A percentile compares a stretch with the other conserved stretches of the same genome.
These are phyloP conservation scores for Lucinisca nassula DNA, from an alignment of 2,888 invertebrate genomes.

Conservation along the genomic window DNA sequence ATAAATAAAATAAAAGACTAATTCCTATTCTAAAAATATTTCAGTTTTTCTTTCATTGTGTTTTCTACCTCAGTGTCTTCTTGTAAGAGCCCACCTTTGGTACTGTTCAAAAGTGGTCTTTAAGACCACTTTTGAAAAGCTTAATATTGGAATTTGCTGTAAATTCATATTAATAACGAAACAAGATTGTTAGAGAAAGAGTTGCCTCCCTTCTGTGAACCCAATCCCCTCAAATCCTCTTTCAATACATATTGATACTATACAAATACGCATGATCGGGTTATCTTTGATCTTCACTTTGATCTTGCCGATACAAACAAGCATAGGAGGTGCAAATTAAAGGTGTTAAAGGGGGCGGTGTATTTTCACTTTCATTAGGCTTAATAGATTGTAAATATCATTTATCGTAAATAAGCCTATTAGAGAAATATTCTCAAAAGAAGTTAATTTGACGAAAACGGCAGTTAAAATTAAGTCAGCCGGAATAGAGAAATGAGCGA, in stretches of 20 bases:
- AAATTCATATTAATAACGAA: too few species aligned
- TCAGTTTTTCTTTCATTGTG: too few species aligned
- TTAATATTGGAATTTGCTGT: too few species aligned
- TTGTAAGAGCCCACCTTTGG: too few species aligned
- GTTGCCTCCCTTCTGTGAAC: too few species aligned
- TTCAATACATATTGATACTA: conserved; percentile 2
- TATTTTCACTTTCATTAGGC: background rate
- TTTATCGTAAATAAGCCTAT: background rate
- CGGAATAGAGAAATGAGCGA: too few species aligned
- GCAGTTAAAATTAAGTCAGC: background rate
- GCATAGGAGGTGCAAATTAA: conserved; percentile 9
- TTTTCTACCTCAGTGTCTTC: too few species aligned
- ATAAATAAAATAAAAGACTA: too few species aligned
- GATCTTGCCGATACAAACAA: background rate
- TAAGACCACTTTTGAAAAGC: too few species aligned
- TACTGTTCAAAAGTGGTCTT: too few species aligned
- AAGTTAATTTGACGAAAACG: background rate
- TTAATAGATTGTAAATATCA: conserved; percentile 5
- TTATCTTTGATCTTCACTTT: background rate
- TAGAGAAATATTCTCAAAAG: background rate
- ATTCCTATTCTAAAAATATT: too few species aligned
- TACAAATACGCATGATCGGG: background rate
- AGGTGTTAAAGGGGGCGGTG: conserved; percentile 7
- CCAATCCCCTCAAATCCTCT: background rate
- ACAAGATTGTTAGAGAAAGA: too few species aligned